These are phyloP conservation scores for Nasalis larvatus DNA, from an alignment of 2,113 vertebrate species.

Conservation along the genomic window DNA sequence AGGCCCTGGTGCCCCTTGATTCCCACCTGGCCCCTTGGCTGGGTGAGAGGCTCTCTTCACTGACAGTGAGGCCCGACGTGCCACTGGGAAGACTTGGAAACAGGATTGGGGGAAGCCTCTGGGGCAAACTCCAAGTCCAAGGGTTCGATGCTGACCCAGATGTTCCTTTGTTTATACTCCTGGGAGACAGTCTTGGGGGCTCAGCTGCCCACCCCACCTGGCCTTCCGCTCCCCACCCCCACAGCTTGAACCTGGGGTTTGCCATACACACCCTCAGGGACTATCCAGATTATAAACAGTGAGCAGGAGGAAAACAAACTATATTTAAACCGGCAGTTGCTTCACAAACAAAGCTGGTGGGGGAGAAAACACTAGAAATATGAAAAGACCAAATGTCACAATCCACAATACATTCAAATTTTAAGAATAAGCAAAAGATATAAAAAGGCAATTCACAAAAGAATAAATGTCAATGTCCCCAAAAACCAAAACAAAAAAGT, in stretches of 20 bases:
- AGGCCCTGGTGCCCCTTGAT: background rate
- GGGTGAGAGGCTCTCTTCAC: background rate
- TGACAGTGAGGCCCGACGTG: background rate
- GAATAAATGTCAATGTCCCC: background rate
- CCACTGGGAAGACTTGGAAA: background rate
- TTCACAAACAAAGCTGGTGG: slow-evolving; percentile 53
- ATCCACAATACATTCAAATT: background rate
- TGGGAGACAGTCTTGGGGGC: background rate
- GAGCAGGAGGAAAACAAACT: slow-evolving; percentile 69
- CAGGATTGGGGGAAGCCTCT: background rate
- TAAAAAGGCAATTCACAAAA: background rate
- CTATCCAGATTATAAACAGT: slow-evolving; percentile 49
- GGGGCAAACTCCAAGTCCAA: background rate
- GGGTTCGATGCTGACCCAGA: background rate
- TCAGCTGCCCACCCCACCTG: background rate
- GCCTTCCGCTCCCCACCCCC: background rate
- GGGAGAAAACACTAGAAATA: slow-evolving; percentile 19
- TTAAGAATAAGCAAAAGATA: background rate
- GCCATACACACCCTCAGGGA: slow-evolving; percentile 20
- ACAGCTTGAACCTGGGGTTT: slow-evolving; percentile 2
- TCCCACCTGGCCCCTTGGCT: background rate
- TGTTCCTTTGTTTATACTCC: background rate
- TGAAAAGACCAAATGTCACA: background rate
- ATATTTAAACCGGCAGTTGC: slow-evolving; percentile 78
- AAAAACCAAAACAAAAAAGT: background rate